These are phyloP conservation scores for Apamea sordens DNA, from an alignment of 2,888 invertebrate species.

Conservation along the genomic window DNA sequence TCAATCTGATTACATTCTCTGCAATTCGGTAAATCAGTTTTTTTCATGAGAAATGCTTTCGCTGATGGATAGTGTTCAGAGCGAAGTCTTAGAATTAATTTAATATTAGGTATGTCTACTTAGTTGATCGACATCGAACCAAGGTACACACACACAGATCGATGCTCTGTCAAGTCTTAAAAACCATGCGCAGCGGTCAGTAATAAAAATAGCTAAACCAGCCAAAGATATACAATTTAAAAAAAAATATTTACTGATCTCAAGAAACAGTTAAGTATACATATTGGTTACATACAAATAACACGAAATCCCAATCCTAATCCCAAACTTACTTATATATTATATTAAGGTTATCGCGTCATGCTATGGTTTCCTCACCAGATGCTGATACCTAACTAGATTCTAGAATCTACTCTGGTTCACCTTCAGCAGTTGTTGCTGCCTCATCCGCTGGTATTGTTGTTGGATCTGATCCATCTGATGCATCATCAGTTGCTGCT, in stretches of 20 bases:
- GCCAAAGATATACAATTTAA: neutral
- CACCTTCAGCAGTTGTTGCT: neutral
- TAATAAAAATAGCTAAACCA: neutral
- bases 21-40: too few relatives aligned
- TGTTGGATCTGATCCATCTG: neutral
- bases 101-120: too few relatives aligned
- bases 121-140: too few relatives aligned
- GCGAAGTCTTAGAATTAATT: too few relatives aligned
- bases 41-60: too few relatives aligned
- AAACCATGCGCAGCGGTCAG: neutral
- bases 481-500: neutral
- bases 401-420: neutral
- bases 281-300: neutral
- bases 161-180: neutral
- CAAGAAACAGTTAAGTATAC: neutral
- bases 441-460: neutral
- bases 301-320: neutral
- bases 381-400: neutral
- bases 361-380: neutral
- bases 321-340: neutral
- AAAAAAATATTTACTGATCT: neutral
- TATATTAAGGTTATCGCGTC: neutral
- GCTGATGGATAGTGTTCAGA: too few relatives aligned
- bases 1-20: too few relatives aligned
- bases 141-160: too few relatives aligned